Conservation (phyloP, 2,888 invertebrate genomes). For the Luffia ferchaultella region DNA sequence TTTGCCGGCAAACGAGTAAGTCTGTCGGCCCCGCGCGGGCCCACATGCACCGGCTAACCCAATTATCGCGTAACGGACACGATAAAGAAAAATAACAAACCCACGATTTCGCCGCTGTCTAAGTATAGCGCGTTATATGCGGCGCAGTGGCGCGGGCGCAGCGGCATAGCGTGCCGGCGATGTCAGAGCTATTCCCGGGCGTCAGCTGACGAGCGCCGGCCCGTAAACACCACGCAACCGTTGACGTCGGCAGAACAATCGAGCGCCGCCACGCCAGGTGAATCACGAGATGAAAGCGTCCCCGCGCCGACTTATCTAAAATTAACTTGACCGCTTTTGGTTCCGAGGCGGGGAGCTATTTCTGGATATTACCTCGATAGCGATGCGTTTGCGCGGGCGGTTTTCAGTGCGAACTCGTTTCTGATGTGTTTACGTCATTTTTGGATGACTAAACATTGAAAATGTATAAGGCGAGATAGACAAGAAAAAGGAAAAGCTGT, state of each 20-base stretch:
- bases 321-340: constrained; percentile 63
- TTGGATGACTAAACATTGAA: too few relatives aligned
- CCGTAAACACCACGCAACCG: constrained; percentile 60
- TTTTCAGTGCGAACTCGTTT: constrained; percentile 29
- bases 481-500: too few relatives aligned
- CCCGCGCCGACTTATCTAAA: constrained; percentile 52
- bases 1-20: too few relatives aligned
- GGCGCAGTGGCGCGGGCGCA: constrained; percentile 64
- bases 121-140: constrained; percentile 63
- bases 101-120: constrained; percentile 64
- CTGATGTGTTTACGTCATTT: background rate
- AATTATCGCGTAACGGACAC: constrained; percentile 65
- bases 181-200: constrained; percentile 65
- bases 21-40: too few relatives aligned
- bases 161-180: constrained; percentile 61
- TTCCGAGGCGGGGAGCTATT: constrained; percentile 62
- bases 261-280: constrained; percentile 56
- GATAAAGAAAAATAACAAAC: constrained; percentile 68
- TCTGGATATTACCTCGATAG: constrained; percentile 46
- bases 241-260: constrained; percentile 65
- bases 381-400: constrained; percentile 33
- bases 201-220: constrained; percentile 56
- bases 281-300: constrained; percentile 60
- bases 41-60: constrained; percentile 64
- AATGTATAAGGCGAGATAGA: too few relatives aligned